Conservation (phyloP, 2,888 invertebrate genomes). For the Perdita meconis region DNA sequence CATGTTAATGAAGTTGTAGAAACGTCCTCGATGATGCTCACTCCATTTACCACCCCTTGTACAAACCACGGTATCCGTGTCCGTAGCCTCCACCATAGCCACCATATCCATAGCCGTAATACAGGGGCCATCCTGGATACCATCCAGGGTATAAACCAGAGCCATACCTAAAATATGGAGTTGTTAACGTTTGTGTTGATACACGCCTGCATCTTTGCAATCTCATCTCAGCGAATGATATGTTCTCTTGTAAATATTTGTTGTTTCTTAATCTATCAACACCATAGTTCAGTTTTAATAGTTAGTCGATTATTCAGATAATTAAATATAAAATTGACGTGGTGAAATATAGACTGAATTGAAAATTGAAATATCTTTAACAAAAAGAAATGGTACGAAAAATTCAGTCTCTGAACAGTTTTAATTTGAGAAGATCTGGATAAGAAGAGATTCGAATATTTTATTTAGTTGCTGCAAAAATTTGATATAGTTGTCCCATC, state of each 20-base stretch:
- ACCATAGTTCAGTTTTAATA: no score
- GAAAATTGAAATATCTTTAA: no score
- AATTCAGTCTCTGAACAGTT: not conserved
- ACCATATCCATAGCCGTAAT: slow-evolving; percentile 62
- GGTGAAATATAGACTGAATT: no score
- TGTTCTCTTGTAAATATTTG: no score
- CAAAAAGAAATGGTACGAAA: not conserved
- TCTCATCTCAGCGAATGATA: no score
- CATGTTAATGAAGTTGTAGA: slow-evolving; percentile 20
- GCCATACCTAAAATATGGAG: slow-evolving; percentile 59
- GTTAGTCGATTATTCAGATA: no score
- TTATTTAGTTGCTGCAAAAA: not conserved
- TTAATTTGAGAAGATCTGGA: not conserved
- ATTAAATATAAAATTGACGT: no score
- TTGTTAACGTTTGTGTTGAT: not conserved
- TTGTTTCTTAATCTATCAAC: no score
- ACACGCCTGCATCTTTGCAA: no score
- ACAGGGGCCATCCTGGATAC: slow-evolving; percentile 25
- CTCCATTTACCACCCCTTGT: slow-evolving; percentile 71
- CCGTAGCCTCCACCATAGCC: slow-evolving; percentile 60
- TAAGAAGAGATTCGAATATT: not conserved
- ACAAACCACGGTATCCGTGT: slow-evolving; percentile 56
- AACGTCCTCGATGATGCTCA: not conserved
- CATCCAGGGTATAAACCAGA: slow-evolving; percentile 45
- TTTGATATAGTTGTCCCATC: slow-evolving; percentile 9